Percentiles rank a stretch among this genome's conserved stretches.
phyloP scores from a whole-genome alignment of 2,113 vertebrate genomes.

The Serilophus lunatus region DNA sequence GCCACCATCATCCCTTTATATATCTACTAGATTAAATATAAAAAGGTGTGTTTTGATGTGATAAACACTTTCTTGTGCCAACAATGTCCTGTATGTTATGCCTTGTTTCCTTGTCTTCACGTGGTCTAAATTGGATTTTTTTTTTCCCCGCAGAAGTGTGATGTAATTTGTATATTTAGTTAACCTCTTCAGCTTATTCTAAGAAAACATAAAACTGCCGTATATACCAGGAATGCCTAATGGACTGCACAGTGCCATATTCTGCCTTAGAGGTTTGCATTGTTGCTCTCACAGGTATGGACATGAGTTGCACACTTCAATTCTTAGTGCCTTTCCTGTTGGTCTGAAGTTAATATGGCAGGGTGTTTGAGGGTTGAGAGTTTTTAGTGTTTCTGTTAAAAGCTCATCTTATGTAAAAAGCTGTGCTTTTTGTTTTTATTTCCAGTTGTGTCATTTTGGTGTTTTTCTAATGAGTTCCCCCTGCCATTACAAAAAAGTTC shows the following conservation, averaged over 20 bases:
- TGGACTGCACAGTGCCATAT: conserved; percentile 20
- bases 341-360: neutral
- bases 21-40: neutral
- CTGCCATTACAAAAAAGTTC: neutral
- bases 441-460: neutral
- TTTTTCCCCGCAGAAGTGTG: neutral
- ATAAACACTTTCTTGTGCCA: neutral
- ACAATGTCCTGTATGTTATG: neutral
- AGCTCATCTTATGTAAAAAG: neutral
- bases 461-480: neutral
- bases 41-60: neutral
- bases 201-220: neutral
- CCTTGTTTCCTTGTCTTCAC: conserved; percentile 25
- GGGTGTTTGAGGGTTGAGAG: neutral
- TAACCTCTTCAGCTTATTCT: conserved; percentile 18
- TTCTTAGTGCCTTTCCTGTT: conserved; percentile 36
- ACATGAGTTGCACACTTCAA: neutral
- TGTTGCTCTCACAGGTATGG: neutral
- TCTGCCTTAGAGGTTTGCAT: neutral
- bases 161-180: conserved; percentile 13
- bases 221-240: conserved; percentile 2
- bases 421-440: neutral
- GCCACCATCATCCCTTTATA: neutral
- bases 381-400: neutral
- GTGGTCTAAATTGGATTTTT: neutral